Evolutionary conservation across 1,140 invertebrate species (phyloP), one percentile per base, ranked within the genome.

Genomic region (Gonioctena quinquepunctata): DNA sequence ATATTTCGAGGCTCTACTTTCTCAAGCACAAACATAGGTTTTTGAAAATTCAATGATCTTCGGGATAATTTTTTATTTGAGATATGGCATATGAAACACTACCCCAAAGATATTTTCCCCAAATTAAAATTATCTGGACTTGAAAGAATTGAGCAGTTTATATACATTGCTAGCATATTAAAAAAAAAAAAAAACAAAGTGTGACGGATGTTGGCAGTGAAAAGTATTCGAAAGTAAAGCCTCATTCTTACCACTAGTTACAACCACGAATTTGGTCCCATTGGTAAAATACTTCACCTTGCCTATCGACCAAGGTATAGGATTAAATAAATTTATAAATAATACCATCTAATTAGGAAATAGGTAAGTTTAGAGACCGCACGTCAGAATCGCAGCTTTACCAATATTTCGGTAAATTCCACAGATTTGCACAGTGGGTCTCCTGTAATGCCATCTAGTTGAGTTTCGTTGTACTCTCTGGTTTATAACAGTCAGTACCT

Each of bases 401-500:
- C n/a, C n/a, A n/a, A n/a, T n/a, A n/a, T n/a, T n/a, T n/a, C n/a
- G n/a, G n/a, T n/a, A n/a, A n/a, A n/a, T n/a, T n/a, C n/a, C n/a
- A n/a, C n/a, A n/a, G n/a, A n/a, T n/a, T n/a, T n/a, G n/a, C n/a
- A n/a, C 33, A 42, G 16, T 42, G 33, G 33, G 16, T 42, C 33
- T 42, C 33, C 16, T 13, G 16, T 42, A 42, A 42, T 42, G 33
- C 33, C 33, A 42, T 42, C 50, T 18, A 11, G 50, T 8, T 54
- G 6, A 18, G 21, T 54, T 54, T 54, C 50, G 18, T 60, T 60
- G 57, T 60, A 23, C 21, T 60, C 19, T 60, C 11, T 60, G 11
- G 25, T 26, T 27, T 3, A 27, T 22, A 60, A 26, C 27, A 49
- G 48, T 76, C 71, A 80, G 60, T 80, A 72, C 72, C 67, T 74